Conservation (phyloP, 92 coral and sea anemone species). For the Heteractis magnifica region DNA sequence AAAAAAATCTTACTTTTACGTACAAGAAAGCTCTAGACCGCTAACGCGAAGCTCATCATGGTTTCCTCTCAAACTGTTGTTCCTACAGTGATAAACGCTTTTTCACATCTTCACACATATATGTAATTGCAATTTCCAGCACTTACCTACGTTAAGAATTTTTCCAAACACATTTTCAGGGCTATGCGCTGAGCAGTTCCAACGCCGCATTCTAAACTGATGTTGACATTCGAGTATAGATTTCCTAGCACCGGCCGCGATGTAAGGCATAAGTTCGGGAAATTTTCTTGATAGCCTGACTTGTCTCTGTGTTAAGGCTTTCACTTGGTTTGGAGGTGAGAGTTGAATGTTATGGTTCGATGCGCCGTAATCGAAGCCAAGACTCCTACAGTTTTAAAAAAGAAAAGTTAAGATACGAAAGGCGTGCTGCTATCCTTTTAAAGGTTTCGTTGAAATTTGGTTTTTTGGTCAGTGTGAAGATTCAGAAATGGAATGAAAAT, state of each 20-base stretch:
- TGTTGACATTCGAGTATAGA: constrained; percentile 88
- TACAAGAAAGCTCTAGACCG: neutral
- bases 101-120: no score
- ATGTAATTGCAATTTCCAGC: neutral
- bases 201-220: constrained; percentile 80
- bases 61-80: no score
- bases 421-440: neutral
- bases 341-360: constrained; percentile 69
- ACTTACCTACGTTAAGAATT: constrained; percentile 78
- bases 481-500: no score
- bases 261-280: constrained; percentile 79
- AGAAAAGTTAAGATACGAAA: neutral
- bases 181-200: constrained; percentile 95
- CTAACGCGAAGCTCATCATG: no score
- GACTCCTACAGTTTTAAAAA: constrained; percentile 34
- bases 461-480: neutral
- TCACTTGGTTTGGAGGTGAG: constrained; percentile 78
- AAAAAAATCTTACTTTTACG: neutral
- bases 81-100: no score
- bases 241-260: constrained; percentile 73
- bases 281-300: constrained; percentile 64
- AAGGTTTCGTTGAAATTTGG: neutral
- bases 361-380: constrained; percentile 44
- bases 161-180: constrained; percentile 96
- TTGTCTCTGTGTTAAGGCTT: constrained; percentile 77